Percentiles rank a stretch among this genome's conserved stretches.
Conservation (phyloP, 2,888 invertebrate genomes). For the Harpalus rufipes region DNA sequence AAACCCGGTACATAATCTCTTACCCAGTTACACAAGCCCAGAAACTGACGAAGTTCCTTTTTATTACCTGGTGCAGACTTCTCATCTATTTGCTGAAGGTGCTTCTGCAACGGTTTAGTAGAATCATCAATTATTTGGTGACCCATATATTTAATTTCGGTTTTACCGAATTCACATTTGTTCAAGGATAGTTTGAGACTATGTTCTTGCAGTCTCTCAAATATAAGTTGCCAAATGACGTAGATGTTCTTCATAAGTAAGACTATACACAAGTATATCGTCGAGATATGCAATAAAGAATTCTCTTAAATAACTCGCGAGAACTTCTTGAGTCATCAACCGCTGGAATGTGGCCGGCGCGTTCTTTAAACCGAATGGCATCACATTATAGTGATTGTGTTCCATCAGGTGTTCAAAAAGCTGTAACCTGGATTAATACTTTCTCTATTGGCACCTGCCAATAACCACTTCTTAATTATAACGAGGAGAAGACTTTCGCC, state of each 20-base stretch:
- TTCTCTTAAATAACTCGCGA: no score
- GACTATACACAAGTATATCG: no score
- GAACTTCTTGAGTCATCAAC: no score
- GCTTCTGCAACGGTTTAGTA: background rate
- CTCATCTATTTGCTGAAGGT: background rate
- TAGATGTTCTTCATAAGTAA: no score
- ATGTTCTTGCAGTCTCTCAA: constrained; percentile 68
- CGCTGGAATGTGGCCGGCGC: no score
- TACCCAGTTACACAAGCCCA: constrained; percentile 70
- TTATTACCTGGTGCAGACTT: constrained; percentile 60
- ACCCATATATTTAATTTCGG: background rate
- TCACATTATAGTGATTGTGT: no score
- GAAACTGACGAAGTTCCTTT: constrained; percentile 68
- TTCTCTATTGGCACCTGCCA: constrained; percentile 72
- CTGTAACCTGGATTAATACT: constrained; percentile 68
- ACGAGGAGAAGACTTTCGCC: constrained; percentile 71
- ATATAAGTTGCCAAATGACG: no score
- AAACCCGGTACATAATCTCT: constrained; percentile 70
- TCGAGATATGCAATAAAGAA: no score
- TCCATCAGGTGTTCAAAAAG: no score
- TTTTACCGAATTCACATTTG: background rate
- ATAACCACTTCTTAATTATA: constrained; percentile 72
- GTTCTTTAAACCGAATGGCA: no score
- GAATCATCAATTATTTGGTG: background rate
- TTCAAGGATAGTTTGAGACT: background rate